Evolutionary conservation across 2,888 invertebrate species (phyloP).

Genomic region (Branchinecta sandiegonensis): DNA sequence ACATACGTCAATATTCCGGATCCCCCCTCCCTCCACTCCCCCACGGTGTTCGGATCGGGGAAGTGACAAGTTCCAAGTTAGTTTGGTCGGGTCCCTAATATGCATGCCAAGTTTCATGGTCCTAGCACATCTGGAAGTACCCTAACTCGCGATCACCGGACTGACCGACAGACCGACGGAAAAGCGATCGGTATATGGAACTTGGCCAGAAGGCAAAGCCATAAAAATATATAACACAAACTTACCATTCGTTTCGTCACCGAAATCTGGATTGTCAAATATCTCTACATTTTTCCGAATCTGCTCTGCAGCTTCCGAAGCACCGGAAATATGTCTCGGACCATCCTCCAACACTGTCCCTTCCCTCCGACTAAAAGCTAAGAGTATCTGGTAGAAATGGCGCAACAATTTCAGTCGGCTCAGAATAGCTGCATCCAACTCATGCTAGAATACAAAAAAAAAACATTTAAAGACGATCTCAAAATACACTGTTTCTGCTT

Average conservation of each 20-base stretch:
- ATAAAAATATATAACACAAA: background rate
- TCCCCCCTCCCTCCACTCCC: no score
- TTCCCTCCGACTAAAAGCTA: constrained; percentile 30
- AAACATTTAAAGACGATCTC: background rate
- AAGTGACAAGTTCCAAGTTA: no score
- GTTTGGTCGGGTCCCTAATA: no score
- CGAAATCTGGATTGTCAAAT: background rate
- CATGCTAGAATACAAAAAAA: constrained; percentile 28
- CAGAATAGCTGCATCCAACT: constrained; percentile 35
- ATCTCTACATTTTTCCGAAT: background rate
- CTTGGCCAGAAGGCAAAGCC: no score
- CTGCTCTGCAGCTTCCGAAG: background rate
- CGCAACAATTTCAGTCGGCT: constrained; percentile 73
- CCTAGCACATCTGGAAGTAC: no score
- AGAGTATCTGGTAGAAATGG: constrained; percentile 65
- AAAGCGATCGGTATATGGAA: no score
- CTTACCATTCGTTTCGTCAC: constrained; percentile 8
- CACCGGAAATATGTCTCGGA: background rate
- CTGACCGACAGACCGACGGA: no score
- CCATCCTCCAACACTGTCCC: constrained; percentile 15
- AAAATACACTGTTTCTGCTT: no score
- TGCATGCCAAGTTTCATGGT: no score
- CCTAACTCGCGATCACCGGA: no score
- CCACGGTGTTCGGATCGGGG: no score
- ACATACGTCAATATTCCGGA: no score